phyloP scores from a whole-genome alignment of 1,140 invertebrate species.

The Leptonema lineaticorne region DNA sequence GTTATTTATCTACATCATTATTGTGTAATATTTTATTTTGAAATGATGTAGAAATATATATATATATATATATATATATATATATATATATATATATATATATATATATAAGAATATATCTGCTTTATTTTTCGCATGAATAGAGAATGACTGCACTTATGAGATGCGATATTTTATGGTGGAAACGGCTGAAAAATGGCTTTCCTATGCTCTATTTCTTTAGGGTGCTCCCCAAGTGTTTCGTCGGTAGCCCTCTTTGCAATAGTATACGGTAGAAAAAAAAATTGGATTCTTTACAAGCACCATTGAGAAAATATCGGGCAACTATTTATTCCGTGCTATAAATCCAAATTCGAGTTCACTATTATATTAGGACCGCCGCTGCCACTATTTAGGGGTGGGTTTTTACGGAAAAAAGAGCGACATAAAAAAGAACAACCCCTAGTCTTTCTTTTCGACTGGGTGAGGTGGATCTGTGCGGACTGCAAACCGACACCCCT shows the following conservation, averaged over 20 bases:
- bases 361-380: slow-evolving; percentile 33
- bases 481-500: neutral
- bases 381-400: slow-evolving; percentile 7
- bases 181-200: slow-evolving; percentile 33
- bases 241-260: neutral
- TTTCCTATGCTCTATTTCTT: slow-evolving; percentile 22
- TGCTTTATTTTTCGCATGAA: neutral
- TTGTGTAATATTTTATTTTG: no score
- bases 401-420: slow-evolving; percentile 20
- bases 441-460: slow-evolving; percentile 9
- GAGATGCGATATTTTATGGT: neutral
- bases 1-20: no score
- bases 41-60: no score
- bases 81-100: no score
- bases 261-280: neutral
- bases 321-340: slow-evolving; percentile 41
- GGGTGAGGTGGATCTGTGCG: neutral
- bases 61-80: no score
- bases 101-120: no score
- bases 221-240: neutral
- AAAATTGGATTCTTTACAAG: slow-evolving; percentile 39
- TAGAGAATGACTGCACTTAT: slow-evolving; percentile 3
- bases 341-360: slow-evolving; percentile 42
- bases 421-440: slow-evolving; percentile 21
- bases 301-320: slow-evolving; percentile 41